Conservation (phyloP, 2,113 vertebrate species). For the Hippotragus niger region DNA sequence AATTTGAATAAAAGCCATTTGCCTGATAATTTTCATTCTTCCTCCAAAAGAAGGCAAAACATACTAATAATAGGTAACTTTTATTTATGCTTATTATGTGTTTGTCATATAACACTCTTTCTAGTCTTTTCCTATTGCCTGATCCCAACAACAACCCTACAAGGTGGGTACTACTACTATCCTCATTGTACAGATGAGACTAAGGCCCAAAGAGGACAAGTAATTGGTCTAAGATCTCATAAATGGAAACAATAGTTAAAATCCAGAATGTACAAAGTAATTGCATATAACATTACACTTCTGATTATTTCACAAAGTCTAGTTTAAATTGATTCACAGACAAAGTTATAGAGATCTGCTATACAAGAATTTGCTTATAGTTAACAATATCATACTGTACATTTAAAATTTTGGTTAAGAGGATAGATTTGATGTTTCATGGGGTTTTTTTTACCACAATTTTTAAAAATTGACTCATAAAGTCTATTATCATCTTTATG, state of each 20-base stretch:
- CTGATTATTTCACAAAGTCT: background rate
- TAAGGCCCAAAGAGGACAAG: background rate
- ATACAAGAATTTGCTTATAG: background rate
- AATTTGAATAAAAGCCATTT: slow-evolving; percentile 22
- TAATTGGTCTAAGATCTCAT: background rate
- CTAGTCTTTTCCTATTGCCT: background rate
- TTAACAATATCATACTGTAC: background rate
- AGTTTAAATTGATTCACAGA: background rate
- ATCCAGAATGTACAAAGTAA: background rate
- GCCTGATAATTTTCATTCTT: background rate
- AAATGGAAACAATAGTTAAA: background rate
- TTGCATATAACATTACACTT: background rate
- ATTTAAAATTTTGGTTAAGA: background rate
- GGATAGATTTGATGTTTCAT: background rate
- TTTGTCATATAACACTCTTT: background rate
- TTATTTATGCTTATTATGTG: background rate
- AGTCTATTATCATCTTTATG: background rate
- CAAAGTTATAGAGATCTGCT: background rate
- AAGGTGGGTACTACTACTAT: background rate
- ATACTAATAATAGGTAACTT: background rate
- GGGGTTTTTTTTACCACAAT: background rate
- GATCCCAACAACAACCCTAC: background rate
- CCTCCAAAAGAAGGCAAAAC: background rate
- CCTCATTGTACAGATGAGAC: background rate
- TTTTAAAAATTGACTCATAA: background rate